A percentile compares a stretch with the other conserved stretches of the same genome.
Conservation (phyloP, 1,140 invertebrate genomes). For the Rhopalosiphum padi region DNA sequence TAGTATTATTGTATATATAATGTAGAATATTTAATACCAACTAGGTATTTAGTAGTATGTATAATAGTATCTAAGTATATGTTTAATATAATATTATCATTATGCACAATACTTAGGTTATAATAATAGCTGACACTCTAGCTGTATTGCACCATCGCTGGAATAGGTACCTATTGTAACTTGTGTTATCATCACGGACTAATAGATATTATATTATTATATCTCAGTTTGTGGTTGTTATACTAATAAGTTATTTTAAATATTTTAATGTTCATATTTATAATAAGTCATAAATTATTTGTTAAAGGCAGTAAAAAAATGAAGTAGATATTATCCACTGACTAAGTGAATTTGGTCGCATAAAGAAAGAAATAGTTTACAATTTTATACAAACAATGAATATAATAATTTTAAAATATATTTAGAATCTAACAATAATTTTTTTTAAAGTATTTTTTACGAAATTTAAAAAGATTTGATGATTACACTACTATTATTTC, state of each 20-base stretch:
- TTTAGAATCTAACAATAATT: background rate
- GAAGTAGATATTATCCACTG: background rate
- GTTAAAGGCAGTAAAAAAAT: background rate
- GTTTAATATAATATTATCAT: background rate
- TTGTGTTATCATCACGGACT: slow-evolving; percentile 3
- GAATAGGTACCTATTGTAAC: background rate
- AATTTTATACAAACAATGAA: background rate
- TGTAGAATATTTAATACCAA: background rate
- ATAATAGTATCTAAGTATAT: background rate
- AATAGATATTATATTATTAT: background rate
- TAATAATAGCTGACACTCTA: background rate
- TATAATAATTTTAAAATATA: background rate
- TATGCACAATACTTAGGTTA: background rate
- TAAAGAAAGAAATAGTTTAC: background rate
- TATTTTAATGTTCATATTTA: background rate
- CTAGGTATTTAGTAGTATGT: background rate
- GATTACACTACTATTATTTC: background rate
- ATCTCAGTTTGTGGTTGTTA: background rate
- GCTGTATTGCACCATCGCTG: background rate
- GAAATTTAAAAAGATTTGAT: background rate
- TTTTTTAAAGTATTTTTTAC: background rate
- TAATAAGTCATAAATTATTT: background rate
- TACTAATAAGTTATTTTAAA: background rate
- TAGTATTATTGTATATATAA: background rate
- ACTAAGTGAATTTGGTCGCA: background rate